Percentiles rank a stretch among this genome's conserved stretches.
Conservation (phyloP, 2,113 vertebrate species). For the Phylloscopus trochilus region DNA sequence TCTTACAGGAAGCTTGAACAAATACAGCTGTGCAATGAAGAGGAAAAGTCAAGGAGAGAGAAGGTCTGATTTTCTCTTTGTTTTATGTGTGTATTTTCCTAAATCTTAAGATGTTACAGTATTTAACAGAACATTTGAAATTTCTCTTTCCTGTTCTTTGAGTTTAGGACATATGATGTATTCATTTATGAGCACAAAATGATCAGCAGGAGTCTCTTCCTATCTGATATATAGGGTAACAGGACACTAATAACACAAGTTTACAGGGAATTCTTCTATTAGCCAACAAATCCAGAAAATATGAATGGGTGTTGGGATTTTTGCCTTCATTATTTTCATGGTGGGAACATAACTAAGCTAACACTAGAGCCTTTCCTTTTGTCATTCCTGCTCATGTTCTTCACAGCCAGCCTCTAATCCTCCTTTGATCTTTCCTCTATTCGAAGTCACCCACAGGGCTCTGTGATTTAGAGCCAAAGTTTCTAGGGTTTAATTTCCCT, state of each 20-base stretch:
- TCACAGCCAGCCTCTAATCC: neutral
- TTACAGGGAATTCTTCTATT: neutral
- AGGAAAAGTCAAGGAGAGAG: neutral
- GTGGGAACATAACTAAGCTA: neutral
- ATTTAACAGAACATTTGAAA: neutral
- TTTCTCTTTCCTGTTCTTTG: neutral
- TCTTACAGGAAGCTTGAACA: neutral
- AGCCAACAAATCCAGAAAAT: neutral
- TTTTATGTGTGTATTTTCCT: neutral
- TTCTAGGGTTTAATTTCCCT: neutral
- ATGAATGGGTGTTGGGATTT: neutral
- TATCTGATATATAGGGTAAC: neutral
- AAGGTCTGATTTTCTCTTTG: neutral
- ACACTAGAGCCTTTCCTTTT: neutral
- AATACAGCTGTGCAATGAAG: neutral
- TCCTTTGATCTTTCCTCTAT: slow-evolving; percentile 17
- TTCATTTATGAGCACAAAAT: neutral
- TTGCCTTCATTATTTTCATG: neutral
- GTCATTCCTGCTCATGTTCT: neutral
- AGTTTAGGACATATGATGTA: neutral
- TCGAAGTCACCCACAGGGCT: neutral
- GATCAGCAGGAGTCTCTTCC: neutral
- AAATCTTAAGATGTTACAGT: neutral
- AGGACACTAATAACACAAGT: neutral
- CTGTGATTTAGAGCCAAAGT: neutral